Percentiles rank a stretch among this genome's conserved stretches.
Conservation (phyloP, 2,797 vertebrate species). For the Borostomias antarcticus region DNA sequence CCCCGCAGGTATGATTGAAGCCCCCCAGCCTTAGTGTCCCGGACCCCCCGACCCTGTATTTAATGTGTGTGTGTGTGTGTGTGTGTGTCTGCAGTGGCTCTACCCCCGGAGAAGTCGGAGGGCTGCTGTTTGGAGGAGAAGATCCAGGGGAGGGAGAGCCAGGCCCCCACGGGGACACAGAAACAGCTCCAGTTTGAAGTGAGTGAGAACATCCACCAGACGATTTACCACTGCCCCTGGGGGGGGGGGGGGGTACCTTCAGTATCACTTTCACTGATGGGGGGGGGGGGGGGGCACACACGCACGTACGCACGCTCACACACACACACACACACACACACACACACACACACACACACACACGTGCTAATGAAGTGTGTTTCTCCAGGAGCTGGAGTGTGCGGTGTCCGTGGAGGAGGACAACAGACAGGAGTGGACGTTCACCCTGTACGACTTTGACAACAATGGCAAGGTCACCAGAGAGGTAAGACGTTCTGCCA, state of each 20-base stretch:
- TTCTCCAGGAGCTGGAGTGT: slow-evolving; percentile 93
- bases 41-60: slow-evolving; percentile 48
- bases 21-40: slow-evolving; percentile 47
- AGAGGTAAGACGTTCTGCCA: slow-evolving; percentile 81
- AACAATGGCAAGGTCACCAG: slow-evolving; percentile 98
- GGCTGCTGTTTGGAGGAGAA: slow-evolving; percentile 88
- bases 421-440: slow-evolving; percentile 98
- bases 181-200: slow-evolving; percentile 99
- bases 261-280: background rate
- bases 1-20: slow-evolving; percentile 61
- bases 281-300: background rate
- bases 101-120: slow-evolving; percentile 93
- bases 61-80: slow-evolving; percentile 50
- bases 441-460: slow-evolving; percentile 98
- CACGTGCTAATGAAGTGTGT: background rate
- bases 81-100: slow-evolving; percentile 81
- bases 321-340: slow-evolving; percentile 8
- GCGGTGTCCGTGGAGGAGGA: slow-evolving; percentile 97
- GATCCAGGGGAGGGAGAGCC: slow-evolving; percentile 83
- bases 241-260: slow-evolving; percentile 52
- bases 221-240: slow-evolving; percentile 54
- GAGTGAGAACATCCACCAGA: slow-evolving; percentile 66
- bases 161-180: slow-evolving; percentile 79
- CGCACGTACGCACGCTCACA: background rate
- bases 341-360: background rate